Conservation (phyloP, 1,140 invertebrate genomes). For the Halictus rubicundus region DNA sequence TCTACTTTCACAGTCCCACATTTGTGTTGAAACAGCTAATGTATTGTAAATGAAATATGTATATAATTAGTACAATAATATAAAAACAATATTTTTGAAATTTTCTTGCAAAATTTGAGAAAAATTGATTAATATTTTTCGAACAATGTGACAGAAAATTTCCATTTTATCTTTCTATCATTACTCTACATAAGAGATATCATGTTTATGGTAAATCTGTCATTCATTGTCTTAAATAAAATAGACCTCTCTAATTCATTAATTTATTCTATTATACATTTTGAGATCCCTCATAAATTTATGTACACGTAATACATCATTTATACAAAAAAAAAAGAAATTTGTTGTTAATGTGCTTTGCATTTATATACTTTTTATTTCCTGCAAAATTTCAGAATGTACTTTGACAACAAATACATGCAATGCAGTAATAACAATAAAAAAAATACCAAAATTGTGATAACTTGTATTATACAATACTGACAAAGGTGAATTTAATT, state of each 20-base stretch:
- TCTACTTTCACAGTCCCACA: not conserved
- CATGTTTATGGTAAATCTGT: slow-evolving; percentile 24
- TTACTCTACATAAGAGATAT: slow-evolving; percentile 25
- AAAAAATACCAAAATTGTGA: not conserved
- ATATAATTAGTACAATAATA: slow-evolving; percentile 37
- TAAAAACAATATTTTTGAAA: slow-evolving; percentile 32
- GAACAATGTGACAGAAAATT: not conserved
- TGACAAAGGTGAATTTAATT: not conserved
- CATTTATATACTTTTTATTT: slow-evolving; percentile 22
- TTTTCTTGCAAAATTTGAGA: slow-evolving; percentile 37
- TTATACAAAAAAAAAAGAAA: not conserved
- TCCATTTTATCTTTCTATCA: not conserved
- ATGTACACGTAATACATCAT: slow-evolving; percentile 19
- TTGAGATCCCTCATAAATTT: not conserved
- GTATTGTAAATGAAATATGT: slow-evolving; percentile 13
- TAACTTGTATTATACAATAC: slow-evolving; percentile 3
- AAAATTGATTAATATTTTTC: slow-evolving; percentile 21
- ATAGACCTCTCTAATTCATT: slow-evolving; percentile 13
- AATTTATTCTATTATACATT: slow-evolving; percentile 1
- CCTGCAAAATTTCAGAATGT: slow-evolving; percentile 14
- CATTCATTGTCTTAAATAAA: slow-evolving; percentile 5
- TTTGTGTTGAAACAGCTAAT: not conserved
- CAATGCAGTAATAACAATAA: not conserved
- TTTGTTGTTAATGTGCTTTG: not conserved
- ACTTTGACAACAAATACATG: not conserved